phyloP scores from a whole-genome alignment of 2,888 invertebrate species.

The Lucinisca nassula region DNA sequence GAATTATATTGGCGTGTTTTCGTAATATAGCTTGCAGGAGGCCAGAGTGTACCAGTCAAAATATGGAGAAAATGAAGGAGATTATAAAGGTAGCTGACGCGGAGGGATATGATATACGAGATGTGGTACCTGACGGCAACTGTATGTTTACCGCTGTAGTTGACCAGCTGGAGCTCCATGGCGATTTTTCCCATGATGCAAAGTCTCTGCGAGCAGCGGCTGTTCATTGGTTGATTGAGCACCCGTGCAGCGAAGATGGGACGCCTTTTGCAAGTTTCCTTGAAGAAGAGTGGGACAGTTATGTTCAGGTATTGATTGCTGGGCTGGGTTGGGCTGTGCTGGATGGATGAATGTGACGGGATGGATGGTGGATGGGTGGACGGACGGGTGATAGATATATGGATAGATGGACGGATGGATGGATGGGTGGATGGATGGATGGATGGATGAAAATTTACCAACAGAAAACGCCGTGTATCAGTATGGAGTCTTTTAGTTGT shows the following conservation, averaged over 20 bases:
- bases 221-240: slow-evolving; percentile 54
- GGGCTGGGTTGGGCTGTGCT: too few relatives aligned
- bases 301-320: slow-evolving; percentile 36
- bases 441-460: too few relatives aligned
- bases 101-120: slow-evolving; percentile 58
- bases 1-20: too few relatives aligned
- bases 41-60: slow-evolving; percentile 67
- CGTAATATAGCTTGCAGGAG: slow-evolving; percentile 71
- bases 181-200: slow-evolving; percentile 39
- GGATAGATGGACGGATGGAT: too few relatives aligned
- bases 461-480: too few relatives aligned
- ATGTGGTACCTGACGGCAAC: slow-evolving; percentile 73
- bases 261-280: slow-evolving; percentile 68
- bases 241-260: slow-evolving; percentile 66
- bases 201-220: slow-evolving; percentile 63
- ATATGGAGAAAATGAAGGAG: slow-evolving; percentile 55
- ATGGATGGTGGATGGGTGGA: too few relatives aligned
- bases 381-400: too few relatives aligned
- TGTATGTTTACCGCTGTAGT: slow-evolving; percentile 75
- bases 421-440: too few relatives aligned
- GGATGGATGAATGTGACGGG: too few relatives aligned
- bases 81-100: slow-evolving; percentile 55
- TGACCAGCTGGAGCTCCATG: slow-evolving; percentile 65
- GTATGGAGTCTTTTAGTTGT: too few relatives aligned
- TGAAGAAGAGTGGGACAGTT: slow-evolving; percentile 69